These are phyloP conservation scores for Papilio glaucus DNA, from an alignment of 1,140 invertebrate genomes.

Conservation along the genomic window DNA sequence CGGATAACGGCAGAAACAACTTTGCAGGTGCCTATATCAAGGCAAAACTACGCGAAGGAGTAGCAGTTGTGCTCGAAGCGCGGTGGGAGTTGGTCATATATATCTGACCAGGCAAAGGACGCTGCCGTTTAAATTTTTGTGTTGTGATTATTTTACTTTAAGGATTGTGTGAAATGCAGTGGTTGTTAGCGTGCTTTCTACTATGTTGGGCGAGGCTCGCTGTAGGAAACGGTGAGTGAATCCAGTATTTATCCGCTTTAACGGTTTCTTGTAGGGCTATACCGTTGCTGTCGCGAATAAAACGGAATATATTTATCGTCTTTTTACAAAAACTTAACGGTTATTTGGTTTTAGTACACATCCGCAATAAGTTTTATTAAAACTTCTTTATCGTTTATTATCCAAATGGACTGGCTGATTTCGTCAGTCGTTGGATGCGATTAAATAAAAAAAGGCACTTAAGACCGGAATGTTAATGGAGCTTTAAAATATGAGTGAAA, in stretches of 20 bases:
- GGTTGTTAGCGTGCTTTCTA: constrained; percentile 54
- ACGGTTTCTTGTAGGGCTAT: constrained; percentile 25
- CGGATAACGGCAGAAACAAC: constrained; percentile 42
- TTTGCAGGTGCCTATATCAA: constrained; percentile 48
- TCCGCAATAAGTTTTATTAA: neutral
- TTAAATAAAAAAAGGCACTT: neutral
- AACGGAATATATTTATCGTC: neutral
- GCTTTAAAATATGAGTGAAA: neutral
- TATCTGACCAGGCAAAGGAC: constrained; percentile 23
- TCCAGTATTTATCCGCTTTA: constrained; percentile 19
- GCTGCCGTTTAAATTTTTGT: constrained; percentile 48
- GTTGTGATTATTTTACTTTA: constrained; percentile 52
- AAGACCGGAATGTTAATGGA: neutral
- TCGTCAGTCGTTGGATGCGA: neutral
- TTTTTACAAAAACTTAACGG: constrained; percentile 5
- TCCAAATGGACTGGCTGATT: neutral
- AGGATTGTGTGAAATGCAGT: constrained; percentile 68
- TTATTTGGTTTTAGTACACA: neutral
- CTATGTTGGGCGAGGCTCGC: constrained; percentile 52
- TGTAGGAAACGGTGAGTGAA: constrained; percentile 52
- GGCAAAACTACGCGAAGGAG: constrained; percentile 49
- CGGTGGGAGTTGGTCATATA: constrained; percentile 47
- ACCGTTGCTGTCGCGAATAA: constrained; percentile 27
- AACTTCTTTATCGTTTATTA: neutral
- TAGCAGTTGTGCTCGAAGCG: constrained; percentile 58